These are phyloP conservation scores for Agrochola circellaris DNA, from an alignment of 2,888 invertebrate species.

Conservation along the genomic window DNA sequence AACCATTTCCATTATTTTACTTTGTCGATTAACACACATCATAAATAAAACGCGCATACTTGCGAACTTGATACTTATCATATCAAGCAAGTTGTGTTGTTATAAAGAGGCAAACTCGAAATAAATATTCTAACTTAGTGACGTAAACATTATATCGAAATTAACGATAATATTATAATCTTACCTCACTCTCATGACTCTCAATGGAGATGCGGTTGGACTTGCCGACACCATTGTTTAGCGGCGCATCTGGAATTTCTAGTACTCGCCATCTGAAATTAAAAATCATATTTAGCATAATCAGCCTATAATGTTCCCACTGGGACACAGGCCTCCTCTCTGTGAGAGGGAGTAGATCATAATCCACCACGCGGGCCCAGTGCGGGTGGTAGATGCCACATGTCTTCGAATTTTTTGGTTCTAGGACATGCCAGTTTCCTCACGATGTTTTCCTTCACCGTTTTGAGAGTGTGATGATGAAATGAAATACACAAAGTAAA, in stretches of 20 bases:
- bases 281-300: neutral
- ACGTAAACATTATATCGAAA: neutral
- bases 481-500: no score
- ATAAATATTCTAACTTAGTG: neutral
- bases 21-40: neutral
- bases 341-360: no score
- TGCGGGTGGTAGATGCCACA: no score
- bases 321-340: no score
- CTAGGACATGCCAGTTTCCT: no score
- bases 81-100: neutral
- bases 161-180: neutral
- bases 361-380: no score
- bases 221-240: constrained; percentile 85
- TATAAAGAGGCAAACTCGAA: neutral
- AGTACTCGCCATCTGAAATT: constrained; percentile 93
- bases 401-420: no score
- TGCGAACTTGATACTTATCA: neutral
- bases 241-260: constrained; percentile 89
- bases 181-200: constrained; percentile 86
- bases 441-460: no score
- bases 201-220: constrained; percentile 76
- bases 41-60: neutral
- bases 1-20: neutral
- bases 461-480: no score
- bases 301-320: no score